Evolutionary conservation across 2,797 vertebrate genomes (phyloP).

Genomic region (Sardinella longiceps): DNA sequence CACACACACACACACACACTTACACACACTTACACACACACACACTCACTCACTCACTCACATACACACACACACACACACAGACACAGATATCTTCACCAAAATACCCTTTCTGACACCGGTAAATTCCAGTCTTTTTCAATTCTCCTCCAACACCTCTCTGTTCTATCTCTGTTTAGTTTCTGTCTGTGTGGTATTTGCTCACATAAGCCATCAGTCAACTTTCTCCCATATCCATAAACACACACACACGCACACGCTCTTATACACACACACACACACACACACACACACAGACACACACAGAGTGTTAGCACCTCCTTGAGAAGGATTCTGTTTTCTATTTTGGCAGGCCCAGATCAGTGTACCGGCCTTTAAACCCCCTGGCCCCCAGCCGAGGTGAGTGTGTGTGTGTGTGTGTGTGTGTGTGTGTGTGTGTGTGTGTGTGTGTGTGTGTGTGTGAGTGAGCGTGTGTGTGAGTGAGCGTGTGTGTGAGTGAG

Average conservation of each 20-base stretch:
- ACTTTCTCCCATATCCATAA: not conserved
- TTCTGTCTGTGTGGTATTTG: not conserved
- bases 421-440: not conserved
- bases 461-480: no score
- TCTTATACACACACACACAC: not conserved
- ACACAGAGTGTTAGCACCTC: not conserved
- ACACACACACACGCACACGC: not conserved
- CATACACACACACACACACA: not conserved
- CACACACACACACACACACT: not conserved
- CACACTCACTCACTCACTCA: no score
- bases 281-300: not conserved
- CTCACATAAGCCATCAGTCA: not conserved
- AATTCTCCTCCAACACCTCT: no score
- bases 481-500: constrained; percentile 71
- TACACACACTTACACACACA: not conserved
- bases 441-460: not conserved
- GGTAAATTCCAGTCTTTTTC: no score
- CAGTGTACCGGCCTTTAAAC: constrained; percentile 96
- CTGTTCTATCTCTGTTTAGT: not conserved
- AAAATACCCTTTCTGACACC: not conserved
- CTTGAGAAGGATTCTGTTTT: constrained; percentile 16
- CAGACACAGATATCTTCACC: not conserved
- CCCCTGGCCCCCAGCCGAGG: constrained; percentile 87
- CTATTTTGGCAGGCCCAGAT: constrained; percentile 81
- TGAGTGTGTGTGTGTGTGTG: constrained; percentile 59